Evolutionary conservation across 2,113 vertebrate species (phyloP).

Genomic region (Myrmecophaga tridactyla): DNA sequence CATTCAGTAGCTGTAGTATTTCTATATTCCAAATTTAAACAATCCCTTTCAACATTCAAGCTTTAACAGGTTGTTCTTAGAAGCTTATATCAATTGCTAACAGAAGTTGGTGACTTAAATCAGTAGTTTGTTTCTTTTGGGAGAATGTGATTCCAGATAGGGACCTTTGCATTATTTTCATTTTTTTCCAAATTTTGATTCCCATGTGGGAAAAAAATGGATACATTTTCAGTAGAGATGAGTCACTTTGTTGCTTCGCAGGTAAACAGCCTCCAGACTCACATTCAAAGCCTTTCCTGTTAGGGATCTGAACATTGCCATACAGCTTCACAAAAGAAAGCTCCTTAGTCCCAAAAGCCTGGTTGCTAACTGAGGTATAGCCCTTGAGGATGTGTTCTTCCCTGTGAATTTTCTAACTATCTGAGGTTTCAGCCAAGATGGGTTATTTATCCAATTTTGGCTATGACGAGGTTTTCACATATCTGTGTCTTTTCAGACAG

Average conservation of each 20-base stretch:
- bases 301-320: neutral
- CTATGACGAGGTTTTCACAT: slow-evolving; percentile 28
- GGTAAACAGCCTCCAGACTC: neutral
- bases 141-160: neutral
- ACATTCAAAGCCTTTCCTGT: neutral
- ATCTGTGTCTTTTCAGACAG: slow-evolving; percentile 5
- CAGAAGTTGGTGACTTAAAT: slow-evolving; percentile 21
- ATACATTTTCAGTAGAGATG: neutral
- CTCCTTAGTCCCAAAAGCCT: slow-evolving; percentile 20
- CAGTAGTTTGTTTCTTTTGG: slow-evolving; percentile 21
- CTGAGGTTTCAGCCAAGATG: slow-evolving; percentile 59
- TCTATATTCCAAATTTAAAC: slow-evolving; percentile 50
- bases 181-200: neutral
- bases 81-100: neutral
- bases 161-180: neutral
- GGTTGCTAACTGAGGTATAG: slow-evolving; percentile 50
- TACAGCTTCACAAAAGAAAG: slow-evolving; percentile 19
- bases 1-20: slow-evolving; percentile 54
- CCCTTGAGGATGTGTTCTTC: slow-evolving; percentile 42
- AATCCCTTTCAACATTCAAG: slow-evolving; percentile 29
- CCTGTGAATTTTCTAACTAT: slow-evolving; percentile 37
- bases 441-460: slow-evolving; percentile 38
- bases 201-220: neutral
- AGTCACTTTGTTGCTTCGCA: neutral
- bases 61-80: neutral